phyloP scores from a whole-genome alignment of 2,797 vertebrate species.

The Leuciscus waleckii region DNA sequence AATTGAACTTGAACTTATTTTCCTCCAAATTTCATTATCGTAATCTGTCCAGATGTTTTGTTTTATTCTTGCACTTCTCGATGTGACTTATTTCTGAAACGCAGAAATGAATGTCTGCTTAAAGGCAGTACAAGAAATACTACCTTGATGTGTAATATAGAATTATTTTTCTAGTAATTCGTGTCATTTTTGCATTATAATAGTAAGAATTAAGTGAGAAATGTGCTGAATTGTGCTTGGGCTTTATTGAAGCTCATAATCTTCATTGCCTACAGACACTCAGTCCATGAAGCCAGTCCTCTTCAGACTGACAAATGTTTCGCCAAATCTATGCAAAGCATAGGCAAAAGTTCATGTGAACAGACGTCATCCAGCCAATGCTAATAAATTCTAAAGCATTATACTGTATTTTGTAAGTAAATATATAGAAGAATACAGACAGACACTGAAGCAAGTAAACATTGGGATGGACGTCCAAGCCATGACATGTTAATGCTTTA shows the following conservation, averaged over 20 bases:
- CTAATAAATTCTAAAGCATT: not conserved
- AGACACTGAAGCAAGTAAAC: not conserved
- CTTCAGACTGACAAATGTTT: not conserved
- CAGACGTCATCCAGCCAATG: not conserved
- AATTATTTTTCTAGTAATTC: not conserved
- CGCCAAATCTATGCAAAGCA: not conserved
- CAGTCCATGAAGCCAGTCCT: not conserved
- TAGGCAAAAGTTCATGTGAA: not conserved
- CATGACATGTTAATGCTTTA: not conserved
- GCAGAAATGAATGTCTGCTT: not conserved
- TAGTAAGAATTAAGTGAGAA: not conserved
- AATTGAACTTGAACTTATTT: no score
- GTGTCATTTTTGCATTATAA: not conserved
- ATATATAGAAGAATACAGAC: not conserved
- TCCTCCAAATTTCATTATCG: not conserved
- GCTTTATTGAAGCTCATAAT: not conserved
- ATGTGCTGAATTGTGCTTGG: not conserved
- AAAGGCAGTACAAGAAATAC: not conserved
- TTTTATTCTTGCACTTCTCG: not conserved
- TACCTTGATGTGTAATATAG: not conserved
- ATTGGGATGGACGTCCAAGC: not conserved
- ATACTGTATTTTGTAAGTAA: not conserved
- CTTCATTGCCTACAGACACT: no score
- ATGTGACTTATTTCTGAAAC: not conserved
- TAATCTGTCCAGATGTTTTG: not conserved